A percentile compares a stretch with the other conserved stretches of the same genome.
These are phyloP conservation scores for Apotomis turbidana DNA, from an alignment of 2,888 invertebrate genomes.

Conservation along the genomic window DNA sequence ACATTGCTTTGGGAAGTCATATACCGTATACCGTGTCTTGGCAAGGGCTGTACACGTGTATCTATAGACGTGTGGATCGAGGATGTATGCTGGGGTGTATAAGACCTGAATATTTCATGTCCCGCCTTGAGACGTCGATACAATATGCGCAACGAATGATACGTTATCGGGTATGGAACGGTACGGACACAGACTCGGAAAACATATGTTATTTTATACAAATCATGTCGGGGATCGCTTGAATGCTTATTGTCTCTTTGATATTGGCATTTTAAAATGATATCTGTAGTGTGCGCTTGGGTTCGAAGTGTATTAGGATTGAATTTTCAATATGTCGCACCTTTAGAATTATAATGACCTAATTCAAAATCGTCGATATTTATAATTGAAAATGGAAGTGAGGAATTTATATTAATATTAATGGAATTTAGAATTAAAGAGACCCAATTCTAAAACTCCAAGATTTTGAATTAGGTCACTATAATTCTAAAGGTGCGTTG, in stretches of 20 bases:
- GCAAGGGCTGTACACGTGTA: constrained; percentile 11
- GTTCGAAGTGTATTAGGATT: background rate
- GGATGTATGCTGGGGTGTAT: constrained; percentile 38
- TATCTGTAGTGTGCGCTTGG: background rate
- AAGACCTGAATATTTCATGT: constrained; percentile 46
- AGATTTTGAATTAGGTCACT: no score
- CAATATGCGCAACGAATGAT: constrained; percentile 43
- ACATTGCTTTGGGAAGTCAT: constrained; percentile 38
- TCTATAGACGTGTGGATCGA: constrained; percentile 2
- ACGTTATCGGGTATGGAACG: constrained; percentile 43
- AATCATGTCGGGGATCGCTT: constrained; percentile 25
- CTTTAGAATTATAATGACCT: no score
- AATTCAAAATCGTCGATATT: no score
- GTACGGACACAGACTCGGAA: constrained; percentile 30
- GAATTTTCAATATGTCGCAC: background rate
- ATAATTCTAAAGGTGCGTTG: no score
- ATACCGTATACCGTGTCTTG: constrained; percentile 34
- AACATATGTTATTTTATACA: constrained; percentile 32
- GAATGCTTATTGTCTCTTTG: constrained; percentile 16
- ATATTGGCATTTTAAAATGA: constrained; percentile 11
- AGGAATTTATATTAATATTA: no score
- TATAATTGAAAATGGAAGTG: no score
- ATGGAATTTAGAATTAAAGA: no score
- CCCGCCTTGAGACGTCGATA: constrained; percentile 43
- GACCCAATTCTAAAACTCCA: no score